Evolutionary conservation across 2,888 invertebrate genomes (phyloP).

Genomic region (Keiferia lycopersicella): DNA sequence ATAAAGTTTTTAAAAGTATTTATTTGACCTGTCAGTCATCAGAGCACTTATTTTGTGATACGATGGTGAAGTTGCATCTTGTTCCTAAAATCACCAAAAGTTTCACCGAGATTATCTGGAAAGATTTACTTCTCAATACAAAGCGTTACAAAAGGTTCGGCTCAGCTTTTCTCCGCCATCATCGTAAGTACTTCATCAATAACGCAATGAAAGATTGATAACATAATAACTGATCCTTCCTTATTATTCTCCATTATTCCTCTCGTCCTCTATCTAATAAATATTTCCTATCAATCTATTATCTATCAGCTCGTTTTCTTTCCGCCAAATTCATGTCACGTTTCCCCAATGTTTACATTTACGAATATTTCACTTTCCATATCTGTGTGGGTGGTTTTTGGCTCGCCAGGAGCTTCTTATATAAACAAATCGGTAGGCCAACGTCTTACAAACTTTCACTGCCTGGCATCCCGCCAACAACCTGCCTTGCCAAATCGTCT

Average conservation of each 20-base stretch:
- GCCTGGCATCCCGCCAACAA: conserved; percentile 66
- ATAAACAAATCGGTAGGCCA: conserved; percentile 74
- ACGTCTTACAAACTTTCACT: conserved; percentile 75
- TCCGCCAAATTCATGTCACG: conserved; percentile 41
- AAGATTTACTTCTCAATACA: neutral
- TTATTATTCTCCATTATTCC: conserved; percentile 19
- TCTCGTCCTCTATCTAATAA: conserved; percentile 12
- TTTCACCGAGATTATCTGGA: no score
- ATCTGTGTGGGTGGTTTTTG: conserved; percentile 40
- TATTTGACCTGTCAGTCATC: no score
- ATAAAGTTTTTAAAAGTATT: no score
- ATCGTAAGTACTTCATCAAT: conserved; percentile 21
- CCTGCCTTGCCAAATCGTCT: conserved; percentile 59
- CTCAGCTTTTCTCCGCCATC: conserved; percentile 8
- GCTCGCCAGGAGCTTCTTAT: conserved; percentile 29
- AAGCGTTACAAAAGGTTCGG: neutral
- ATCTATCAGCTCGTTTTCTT: conserved; percentile 25
- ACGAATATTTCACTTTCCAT: conserved; percentile 61
- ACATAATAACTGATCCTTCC: conserved; percentile 20
- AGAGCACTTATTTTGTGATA: neutral
- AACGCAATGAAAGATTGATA: conserved; percentile 20
- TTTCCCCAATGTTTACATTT: conserved; percentile 59
- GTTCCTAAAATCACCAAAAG: no score
- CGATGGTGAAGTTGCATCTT: neutral
- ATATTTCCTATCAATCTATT: conserved; percentile 37